Base-by-base conservation (phyloP, 2,797 vertebrate species). In the Catharus ustulatus region DNA sequence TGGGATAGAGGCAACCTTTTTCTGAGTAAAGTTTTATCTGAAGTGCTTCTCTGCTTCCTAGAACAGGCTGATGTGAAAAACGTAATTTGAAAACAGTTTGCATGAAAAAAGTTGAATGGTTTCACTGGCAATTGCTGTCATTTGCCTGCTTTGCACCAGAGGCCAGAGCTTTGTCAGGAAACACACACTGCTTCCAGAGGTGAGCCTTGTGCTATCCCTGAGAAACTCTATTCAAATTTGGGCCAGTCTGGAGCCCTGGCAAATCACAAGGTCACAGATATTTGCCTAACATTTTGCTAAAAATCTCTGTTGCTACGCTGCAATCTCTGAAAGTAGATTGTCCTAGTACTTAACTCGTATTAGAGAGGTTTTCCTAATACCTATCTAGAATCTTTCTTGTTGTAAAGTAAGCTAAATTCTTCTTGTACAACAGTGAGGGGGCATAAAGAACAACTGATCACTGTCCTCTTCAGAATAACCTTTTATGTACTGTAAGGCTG, bases 181-280 rank as follows among this genome's bases (percentile, higher is more conserved):
- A 51, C 13, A 67, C 6, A 22, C 34, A 15, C 32, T 66, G 34
- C 54, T 91, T 57, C 67, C 76, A 84, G 66, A 49, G 62, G 32
- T 73, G 76, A 54, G 61, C 48, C 69, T 81, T 82, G 19, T 20
- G 42, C 18, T 86, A 23, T 63, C 27, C 57, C 59, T 90, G 71
- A 89, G 80, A 89, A 95, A 64, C 66, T 49, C 22, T 62, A 12
- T 90, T 82, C 58, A 86, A 34, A 81, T 95, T 27, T 90, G 83
- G 27, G 52, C 46, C 0, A 0, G 4, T 73, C 92, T 63, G 52
- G 38, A 87, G 45, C 34, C 38, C 57, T 45, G 10, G 30, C 16
- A 92, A 82, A 61, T 82, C 77, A 46, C 63, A 84, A 92, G 74
- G 94, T 90, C 84, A 84, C 45, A 93, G 63, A 77, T 89, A 38